phyloP scores from a whole-genome alignment of 2,888 invertebrate genomes.

The Himalopsyche japonica region DNA sequence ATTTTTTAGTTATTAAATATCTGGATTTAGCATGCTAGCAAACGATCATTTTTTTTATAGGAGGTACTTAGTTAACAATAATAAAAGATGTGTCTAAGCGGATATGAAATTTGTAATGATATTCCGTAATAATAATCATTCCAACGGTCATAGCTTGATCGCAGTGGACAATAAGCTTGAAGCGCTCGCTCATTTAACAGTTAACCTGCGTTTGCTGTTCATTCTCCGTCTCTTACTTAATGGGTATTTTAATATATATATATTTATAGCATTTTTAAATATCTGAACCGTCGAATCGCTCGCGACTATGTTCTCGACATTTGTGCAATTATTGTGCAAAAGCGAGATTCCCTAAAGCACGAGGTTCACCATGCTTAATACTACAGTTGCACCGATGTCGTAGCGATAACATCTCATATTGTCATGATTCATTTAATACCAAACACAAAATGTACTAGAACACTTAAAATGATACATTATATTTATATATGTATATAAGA shows the following conservation, averaged over 20 bases:
- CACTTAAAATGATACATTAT: slow-evolving; percentile 36
- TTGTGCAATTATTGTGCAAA: slow-evolving; percentile 28
- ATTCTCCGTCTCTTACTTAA: background rate
- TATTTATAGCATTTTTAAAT: slow-evolving; percentile 3
- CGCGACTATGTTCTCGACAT: slow-evolving; percentile 4
- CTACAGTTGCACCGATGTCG: slow-evolving; percentile 13
- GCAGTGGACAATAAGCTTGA: slow-evolving; percentile 35
- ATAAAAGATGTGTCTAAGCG: slow-evolving; percentile 34
- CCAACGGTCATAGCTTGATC: slow-evolving; percentile 7
- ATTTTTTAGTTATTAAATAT: slow-evolving; percentile 21
- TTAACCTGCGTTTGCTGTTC: background rate
- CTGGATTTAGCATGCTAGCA: slow-evolving; percentile 37
- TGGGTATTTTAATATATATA: slow-evolving; percentile 6
- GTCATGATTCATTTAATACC: slow-evolving; percentile 34
- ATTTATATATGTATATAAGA: slow-evolving; percentile 5
- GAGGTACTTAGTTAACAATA: slow-evolving; percentile 36
- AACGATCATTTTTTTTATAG: slow-evolving; percentile 27
- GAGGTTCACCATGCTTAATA: slow-evolving; percentile 14
- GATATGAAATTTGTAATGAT: slow-evolving; percentile 31
- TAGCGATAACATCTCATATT: slow-evolving; percentile 27
- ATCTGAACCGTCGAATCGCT: slow-evolving; percentile 1
- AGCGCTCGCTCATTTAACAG: slow-evolving; percentile 11
- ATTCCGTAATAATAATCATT: slow-evolving; percentile 18
- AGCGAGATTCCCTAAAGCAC: slow-evolving; percentile 20
- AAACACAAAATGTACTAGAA: slow-evolving; percentile 33